A percentile compares a stretch with the other conserved stretches of the same genome.
These are phyloP conservation scores for Onthophagus sagittarius DNA, from an alignment of 2,888 invertebrate species.

Conservation along the genomic window DNA sequence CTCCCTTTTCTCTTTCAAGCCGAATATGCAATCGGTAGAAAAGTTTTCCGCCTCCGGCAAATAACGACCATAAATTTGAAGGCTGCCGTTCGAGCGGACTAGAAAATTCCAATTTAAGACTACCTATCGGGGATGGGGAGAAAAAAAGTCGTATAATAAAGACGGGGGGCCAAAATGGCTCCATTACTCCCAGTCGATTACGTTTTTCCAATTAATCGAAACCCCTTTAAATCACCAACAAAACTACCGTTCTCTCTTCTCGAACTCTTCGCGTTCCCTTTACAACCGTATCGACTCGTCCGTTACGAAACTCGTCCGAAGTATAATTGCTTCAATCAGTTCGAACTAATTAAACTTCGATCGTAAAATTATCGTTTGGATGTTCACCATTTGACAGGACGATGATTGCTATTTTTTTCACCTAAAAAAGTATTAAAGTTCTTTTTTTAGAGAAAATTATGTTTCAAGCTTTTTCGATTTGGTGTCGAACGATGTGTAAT, in stretches of 20 bases:
- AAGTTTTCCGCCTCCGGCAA: neutral
- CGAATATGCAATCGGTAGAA: neutral
- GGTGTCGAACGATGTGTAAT: neutral
- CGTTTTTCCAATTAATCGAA: conserved; percentile 12
- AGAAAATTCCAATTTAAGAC: neutral
- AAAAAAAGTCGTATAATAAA: conserved; percentile 6
- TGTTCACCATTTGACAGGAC: neutral
- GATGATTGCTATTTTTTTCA: neutral
- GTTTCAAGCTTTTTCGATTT: neutral
- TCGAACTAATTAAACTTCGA: conserved; percentile 10
- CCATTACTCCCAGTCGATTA: conserved; percentile 9
- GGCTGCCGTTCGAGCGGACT: neutral
- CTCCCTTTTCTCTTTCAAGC: neutral
- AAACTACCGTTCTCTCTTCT: conserved; percentile 4
- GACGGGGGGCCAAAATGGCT: conserved; percentile 7
- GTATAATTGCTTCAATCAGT: conserved; percentile 1
- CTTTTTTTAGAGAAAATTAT: too few relatives aligned
- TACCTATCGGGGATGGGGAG: neutral
- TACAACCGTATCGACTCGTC: conserved; percentile 1
- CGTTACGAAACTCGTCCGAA: neutral
- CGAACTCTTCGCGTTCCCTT: conserved; percentile 6
- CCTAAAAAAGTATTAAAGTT: too few relatives aligned
- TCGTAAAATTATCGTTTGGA: conserved; percentile 2
- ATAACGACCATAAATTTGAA: neutral
- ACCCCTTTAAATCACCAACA: conserved; percentile 8